These are phyloP conservation scores for Zophobas atratus DNA, from an alignment of 1,140 invertebrate species.

Conservation along the genomic window DNA sequence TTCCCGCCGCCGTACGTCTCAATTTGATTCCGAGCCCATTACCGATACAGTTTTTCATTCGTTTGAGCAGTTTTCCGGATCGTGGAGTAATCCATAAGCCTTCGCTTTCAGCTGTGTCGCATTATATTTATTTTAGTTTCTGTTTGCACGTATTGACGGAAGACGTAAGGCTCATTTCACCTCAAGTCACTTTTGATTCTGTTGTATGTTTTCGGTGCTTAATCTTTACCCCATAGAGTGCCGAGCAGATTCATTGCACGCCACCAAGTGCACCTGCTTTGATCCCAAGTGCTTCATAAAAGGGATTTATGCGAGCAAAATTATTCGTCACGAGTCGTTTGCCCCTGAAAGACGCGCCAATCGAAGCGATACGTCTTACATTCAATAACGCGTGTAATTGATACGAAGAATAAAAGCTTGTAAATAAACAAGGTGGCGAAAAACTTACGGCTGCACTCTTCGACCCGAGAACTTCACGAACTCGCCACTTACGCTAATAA, in stretches of 20 bases:
- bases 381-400: slow-evolving; percentile 57
- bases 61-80: slow-evolving; percentile 42
- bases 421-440: too few species aligned
- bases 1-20: background rate
- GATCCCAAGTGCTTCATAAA: slow-evolving; percentile 43
- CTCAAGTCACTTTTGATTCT: background rate
- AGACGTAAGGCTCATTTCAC: background rate
- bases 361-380: slow-evolving; percentile 49
- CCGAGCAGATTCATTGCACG: slow-evolving; percentile 9
- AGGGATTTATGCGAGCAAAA: slow-evolving; percentile 40
- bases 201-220: background rate
- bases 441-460: too few species aligned
- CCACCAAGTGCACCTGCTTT: slow-evolving; percentile 15
- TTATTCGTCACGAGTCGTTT: slow-evolving; percentile 52
- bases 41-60: slow-evolving; percentile 28
- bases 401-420: background rate
- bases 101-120: slow-evolving; percentile 40
- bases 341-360: slow-evolving; percentile 38
- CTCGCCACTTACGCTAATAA: too few species aligned
- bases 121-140: slow-evolving; percentile 32
- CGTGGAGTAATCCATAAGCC: slow-evolving; percentile 43
- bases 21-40: slow-evolving; percentile 1
- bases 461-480: too few species aligned
- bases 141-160: slow-evolving; percentile 6
- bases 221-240: background rate